These are phyloP conservation scores for Cheilosia scutellata DNA, from an alignment of 2,888 invertebrate genomes.

Conservation along the genomic window DNA sequence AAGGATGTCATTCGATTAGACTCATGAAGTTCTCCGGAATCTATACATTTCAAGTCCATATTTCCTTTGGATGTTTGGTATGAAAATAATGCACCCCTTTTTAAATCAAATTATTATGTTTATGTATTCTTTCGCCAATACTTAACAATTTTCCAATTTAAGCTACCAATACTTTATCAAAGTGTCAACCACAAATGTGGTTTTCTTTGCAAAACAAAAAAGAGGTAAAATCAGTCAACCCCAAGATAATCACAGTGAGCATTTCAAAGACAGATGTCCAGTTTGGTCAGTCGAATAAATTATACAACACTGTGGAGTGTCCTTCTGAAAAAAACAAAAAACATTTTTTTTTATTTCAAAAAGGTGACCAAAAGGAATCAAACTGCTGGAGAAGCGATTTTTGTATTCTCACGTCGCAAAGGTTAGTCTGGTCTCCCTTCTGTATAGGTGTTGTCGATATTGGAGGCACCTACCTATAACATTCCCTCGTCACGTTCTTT, in stretches of 20 bases:
- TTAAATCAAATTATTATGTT: background rate
- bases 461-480: slow-evolving; percentile 34
- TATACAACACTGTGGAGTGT: slow-evolving; percentile 62
- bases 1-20: slow-evolving; percentile 44
- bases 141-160: slow-evolving; percentile 19
- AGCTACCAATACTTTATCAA: slow-evolving; percentile 41
- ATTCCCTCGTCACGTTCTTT: slow-evolving; percentile 49
- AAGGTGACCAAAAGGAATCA: slow-evolving; percentile 58
- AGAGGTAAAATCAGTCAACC: slow-evolving; percentile 70
- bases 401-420: slow-evolving; percentile 40
- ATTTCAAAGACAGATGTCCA: slow-evolving; percentile 73
- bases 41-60: background rate
- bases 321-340: slow-evolving; percentile 50
- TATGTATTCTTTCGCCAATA: background rate
- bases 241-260: slow-evolving; percentile 74
- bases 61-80: background rate
- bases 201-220: slow-evolving; percentile 20
- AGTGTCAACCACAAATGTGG: slow-evolving; percentile 62
- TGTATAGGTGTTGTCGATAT: slow-evolving; percentile 35
- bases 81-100: background rate
- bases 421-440: slow-evolving; percentile 47
- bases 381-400: slow-evolving; percentile 38
- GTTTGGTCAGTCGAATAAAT: slow-evolving; percentile 75
- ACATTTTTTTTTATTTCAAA: slow-evolving; percentile 53
- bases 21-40: slow-evolving; percentile 2